Evolutionary conservation across 1,140 invertebrate genomes (phyloP), one percentile per base, ranked within the genome.

Genomic region (Archegozetes longisetosus): DNA sequence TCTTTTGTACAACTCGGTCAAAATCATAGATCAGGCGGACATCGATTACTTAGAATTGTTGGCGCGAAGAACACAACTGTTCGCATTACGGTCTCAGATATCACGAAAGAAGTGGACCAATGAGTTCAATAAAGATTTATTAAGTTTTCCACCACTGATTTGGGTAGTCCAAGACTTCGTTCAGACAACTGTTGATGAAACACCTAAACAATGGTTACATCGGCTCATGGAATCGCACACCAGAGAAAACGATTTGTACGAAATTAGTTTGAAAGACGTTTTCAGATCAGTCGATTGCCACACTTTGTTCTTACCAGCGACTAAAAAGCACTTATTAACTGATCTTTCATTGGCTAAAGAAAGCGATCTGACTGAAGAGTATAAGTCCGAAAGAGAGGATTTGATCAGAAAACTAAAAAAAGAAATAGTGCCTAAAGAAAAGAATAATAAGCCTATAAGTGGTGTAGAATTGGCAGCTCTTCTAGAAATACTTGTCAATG

Each of bases 141-240:
- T 66, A 20, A 58, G 40, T 14, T 66, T 66, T 63, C 65, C 65
- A 13, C 65, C 65, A 22, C 46, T 66, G 3, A 54, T 64, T 26
- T 66, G 65, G 65, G 62, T 66, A n/a, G 62, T 66, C 14, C 65
- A 66, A 48, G 65, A 66, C 53, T 66, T 66, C 64, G 62, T 66
- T 13, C 65, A 66, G 40, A 53, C 48, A 1, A 62, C 53, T 27
- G 32, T 51, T 23, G 61, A 61, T 6, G 53, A 61, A 47, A 58
- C 51, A 22, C 27, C 61, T 17, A 25, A 51, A 27, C 40, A 66
- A 48, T 66, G 65, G 65, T 49, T 66, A 13, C 62, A 66, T 57
- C 24, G 48, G 13, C 29, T 66, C 20, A 63, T 66, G 61, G 55
- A 49, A 25, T 60, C 55, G n/a, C 65, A 64, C 52, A 52, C 56